A percentile compares a stretch with the other conserved stretches of the same genome.
phyloP scores from a whole-genome alignment of 2,888 invertebrate species.

The Lasiommata megera region DNA sequence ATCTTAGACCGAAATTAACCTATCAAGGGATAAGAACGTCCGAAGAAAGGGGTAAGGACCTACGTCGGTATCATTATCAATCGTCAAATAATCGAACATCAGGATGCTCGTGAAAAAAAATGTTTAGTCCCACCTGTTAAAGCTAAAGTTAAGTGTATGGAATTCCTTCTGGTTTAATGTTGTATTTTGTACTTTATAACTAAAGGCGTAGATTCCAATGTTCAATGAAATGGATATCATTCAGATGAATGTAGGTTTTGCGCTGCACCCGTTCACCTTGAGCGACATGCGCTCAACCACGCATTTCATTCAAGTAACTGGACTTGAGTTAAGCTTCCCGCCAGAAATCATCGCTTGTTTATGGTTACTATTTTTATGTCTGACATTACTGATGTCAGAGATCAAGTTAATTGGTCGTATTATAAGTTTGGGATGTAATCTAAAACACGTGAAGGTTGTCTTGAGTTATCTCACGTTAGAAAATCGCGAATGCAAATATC shows the following conservation, averaged over 20 bases:
- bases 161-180: not conserved
- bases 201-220: conserved; percentile 6
- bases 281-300: conserved; percentile 40
- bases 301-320: conserved; percentile 31
- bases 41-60: no score
- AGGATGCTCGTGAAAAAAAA: no score
- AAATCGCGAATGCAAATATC: no score
- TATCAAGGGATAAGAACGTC: no score
- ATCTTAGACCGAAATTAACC: no score
- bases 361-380: not conserved
- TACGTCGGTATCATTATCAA: conserved; percentile 16
- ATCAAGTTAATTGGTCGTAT: not conserved
- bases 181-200: conserved; percentile 4
- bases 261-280: conserved; percentile 47
- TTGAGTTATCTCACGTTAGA: no score
- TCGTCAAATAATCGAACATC: no score
- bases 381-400: not conserved
- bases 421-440: not conserved
- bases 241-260: conserved; percentile 28
- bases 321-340: conserved; percentile 13
- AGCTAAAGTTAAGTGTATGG: conserved; percentile 10
- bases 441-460: no score
- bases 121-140: no score
- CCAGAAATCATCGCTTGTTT: conserved; percentile 2
- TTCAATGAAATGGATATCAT: not conserved